These are phyloP conservation scores for Crossaster papposus DNA, from an alignment of 53 echinoderm and acorn worm species.

Conservation along the genomic window DNA sequence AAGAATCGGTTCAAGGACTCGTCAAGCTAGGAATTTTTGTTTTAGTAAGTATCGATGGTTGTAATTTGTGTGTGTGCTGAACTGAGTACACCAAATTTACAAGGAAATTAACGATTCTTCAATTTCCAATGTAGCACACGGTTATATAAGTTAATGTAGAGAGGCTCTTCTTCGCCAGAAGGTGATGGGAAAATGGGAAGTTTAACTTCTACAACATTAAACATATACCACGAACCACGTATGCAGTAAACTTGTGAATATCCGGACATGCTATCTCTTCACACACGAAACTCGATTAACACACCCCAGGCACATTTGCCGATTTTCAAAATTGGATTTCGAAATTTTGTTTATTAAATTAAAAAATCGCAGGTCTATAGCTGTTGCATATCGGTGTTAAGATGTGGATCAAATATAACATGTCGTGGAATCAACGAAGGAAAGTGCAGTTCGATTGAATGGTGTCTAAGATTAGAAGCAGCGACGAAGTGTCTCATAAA, in stretches of 20 bases:
- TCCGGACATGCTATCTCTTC: background rate
- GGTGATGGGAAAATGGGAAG: background rate
- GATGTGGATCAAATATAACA: background rate
- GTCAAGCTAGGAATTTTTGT: constrained; percentile 48
- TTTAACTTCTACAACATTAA: background rate
- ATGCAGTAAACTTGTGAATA: background rate
- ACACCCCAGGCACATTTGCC: background rate
- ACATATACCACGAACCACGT: background rate
- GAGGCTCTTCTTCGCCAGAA: background rate
- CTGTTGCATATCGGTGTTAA: background rate
- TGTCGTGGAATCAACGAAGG: constrained; percentile 1
- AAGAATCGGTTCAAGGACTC: constrained; percentile 36
- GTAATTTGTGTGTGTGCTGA: background rate
- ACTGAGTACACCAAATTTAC: background rate
- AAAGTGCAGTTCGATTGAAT: constrained; percentile 22
- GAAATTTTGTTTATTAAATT: constrained; percentile 9
- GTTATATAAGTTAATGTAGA: too few relatives aligned
- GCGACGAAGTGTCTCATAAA: constrained; percentile 10
- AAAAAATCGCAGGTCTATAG: background rate
- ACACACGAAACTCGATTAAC: background rate
- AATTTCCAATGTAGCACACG: too few relatives aligned
- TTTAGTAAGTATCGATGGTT: constrained; percentile 31
- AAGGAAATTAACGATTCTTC: too few relatives aligned
- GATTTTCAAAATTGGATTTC: constrained; percentile 8
- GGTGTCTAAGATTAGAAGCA: background rate